Base-by-base conservation (phyloP, 2,797 vertebrate species). In the Hephaestus fuliginosus region DNA sequence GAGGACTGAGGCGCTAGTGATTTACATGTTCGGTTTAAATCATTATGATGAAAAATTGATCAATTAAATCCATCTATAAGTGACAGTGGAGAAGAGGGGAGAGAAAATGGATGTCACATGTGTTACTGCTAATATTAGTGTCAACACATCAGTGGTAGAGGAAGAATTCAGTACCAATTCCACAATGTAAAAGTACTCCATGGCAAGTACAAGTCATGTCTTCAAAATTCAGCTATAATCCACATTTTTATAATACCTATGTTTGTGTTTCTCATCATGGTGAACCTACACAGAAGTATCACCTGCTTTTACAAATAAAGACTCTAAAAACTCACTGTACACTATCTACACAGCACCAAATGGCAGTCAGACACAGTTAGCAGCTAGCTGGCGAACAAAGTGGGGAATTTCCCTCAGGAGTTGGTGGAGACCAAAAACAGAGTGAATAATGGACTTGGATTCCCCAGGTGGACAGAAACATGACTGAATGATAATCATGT, bases 1-100 rank as follows among this genome's bases (percentile, higher is more conserved):
- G 46, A 39, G 63, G 39, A 30, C 25, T 17, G 39, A 44, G 0
- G 0, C 39, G 17, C n/a, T 36, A 10, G 49, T 44, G 18, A 80
- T 62, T 57, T 36, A 68, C 58, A 58, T 56, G 52, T 30, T 56
- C 56, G 12, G 56, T 52, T 51, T 53, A 56, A 79, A 68, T 74
- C 20, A 44, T 52, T 22, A 66, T 39, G 46, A 48, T 71, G 48
- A 57, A 20, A 51, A 52, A 18, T 2, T 15, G 52, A 85, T 48
- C 17, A 36, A 57, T 63, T 6, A 57, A 66, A 74, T 52, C 36
- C 51, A 61, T 41, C 28, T 57, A 20, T 22, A 36, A 48, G 52
- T 0, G 18, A 77, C 43, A 55, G 74, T n/a, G 13, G 49, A 56
- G 28, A 33, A 30, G n/a, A 9, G 25, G 49, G 41, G 51, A 66